Percentiles rank a stretch among this genome's conserved stretches.
Evolutionary conservation across 2,888 invertebrate genomes (phyloP).

Genomic region (Mythimna loreyi): DNA sequence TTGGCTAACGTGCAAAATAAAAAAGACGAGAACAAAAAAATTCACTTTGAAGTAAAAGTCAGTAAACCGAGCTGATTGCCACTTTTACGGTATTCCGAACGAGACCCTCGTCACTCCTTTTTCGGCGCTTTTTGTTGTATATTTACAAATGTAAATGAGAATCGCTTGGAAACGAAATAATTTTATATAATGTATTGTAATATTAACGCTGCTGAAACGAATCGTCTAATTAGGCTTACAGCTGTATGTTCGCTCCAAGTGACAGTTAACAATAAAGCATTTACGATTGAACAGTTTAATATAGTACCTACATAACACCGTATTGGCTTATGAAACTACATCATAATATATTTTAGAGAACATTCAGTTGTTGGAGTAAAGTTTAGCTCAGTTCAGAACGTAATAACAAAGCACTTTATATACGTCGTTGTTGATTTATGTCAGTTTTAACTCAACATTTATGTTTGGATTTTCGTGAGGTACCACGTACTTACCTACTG

Average conservation of each 20-base stretch:
- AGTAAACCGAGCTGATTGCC: slow-evolving; percentile 83
- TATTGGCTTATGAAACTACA: slow-evolving; percentile 26
- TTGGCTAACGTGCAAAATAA: slow-evolving; percentile 74
- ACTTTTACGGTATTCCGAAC: slow-evolving; percentile 84
- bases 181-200: slow-evolving; percentile 59
- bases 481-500: not conserved
- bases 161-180: slow-evolving; percentile 57
- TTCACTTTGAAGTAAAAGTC: slow-evolving; percentile 82
- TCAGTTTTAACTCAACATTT: slow-evolving; percentile 23
- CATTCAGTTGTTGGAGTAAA: slow-evolving; percentile 12
- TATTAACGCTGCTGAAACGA: slow-evolving; percentile 37
- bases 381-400: slow-evolving; percentile 32
- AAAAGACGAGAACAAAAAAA: slow-evolving; percentile 77
- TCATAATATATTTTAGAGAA: slow-evolving; percentile 26
- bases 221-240: slow-evolving; percentile 33
- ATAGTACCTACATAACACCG: slow-evolving; percentile 3
- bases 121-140: slow-evolving; percentile 77
- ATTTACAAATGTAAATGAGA: slow-evolving; percentile 81
- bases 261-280: slow-evolving; percentile 21
- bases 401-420: slow-evolving; percentile 21
- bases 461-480: not conserved
- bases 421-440: slow-evolving; percentile 21
- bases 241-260: slow-evolving; percentile 4
- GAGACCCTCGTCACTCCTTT: slow-evolving; percentile 84
- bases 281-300: slow-evolving; percentile 25